Conservation (phyloP, 2,113 vertebrate species). For the Labeo rohita region DNA sequence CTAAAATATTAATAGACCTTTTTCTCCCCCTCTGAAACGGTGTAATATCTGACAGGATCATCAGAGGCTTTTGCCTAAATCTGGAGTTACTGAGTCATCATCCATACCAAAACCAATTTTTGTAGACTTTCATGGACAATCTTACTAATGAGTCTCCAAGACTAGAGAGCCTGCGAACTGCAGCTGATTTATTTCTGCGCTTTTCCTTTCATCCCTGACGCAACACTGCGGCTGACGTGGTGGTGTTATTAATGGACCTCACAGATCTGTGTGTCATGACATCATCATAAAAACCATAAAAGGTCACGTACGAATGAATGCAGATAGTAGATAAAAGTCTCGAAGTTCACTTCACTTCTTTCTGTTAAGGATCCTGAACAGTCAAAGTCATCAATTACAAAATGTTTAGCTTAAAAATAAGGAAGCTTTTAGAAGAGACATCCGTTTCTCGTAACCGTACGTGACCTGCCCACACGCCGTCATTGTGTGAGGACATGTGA, state of each 20-base stretch:
- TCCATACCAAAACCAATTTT: background rate
- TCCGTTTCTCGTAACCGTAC: background rate
- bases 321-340: background rate
- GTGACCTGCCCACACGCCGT: background rate
- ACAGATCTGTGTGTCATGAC: constrained; percentile 6
- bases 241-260: background rate
- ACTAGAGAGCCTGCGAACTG: background rate
- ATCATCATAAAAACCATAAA: constrained; percentile 3
- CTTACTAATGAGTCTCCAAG: background rate
- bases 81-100: background rate
- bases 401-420: background rate
- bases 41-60: background rate
- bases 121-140: background rate
- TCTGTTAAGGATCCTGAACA: background rate
- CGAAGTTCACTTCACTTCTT: background rate
- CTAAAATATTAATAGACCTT: background rate
- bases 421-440: background rate
- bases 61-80: background rate
- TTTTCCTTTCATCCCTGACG: constrained; percentile 5
- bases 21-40: background rate
- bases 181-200: background rate
- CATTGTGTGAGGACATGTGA: background rate
- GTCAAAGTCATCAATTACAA: background rate
- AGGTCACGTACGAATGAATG: background rate
- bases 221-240: background rate